Conservation (phyloP, 2,888 invertebrate species). For the Ochropleura plecta region DNA sequence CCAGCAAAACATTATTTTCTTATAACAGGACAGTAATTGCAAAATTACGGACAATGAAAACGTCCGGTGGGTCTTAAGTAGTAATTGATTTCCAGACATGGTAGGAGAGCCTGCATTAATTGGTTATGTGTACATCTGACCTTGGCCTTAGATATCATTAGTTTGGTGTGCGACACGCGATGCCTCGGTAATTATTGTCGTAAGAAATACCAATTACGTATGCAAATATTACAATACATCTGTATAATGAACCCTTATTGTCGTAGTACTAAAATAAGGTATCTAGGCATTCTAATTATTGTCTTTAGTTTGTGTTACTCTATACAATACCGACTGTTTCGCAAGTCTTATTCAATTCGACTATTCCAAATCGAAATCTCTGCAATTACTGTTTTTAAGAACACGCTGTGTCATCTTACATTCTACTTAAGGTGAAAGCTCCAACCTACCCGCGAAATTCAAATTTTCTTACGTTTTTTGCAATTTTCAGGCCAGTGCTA, state of each 20-base stretch:
- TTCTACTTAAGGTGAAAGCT: too few species aligned
- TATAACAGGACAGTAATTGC: conserved; percentile 55
- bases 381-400: conserved; percentile 6
- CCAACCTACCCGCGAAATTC: too few species aligned
- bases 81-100: conserved; percentile 73
- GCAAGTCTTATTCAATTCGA: conserved; percentile 10
- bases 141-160: conserved; percentile 80
- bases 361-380: conserved; percentile 7
- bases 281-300: conserved; percentile 13
- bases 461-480: too few species aligned
- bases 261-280: conserved; percentile 3
- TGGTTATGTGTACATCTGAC: conserved; percentile 77
- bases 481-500: too few species aligned
- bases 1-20: conserved; percentile 40
- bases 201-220: conserved; percentile 54
- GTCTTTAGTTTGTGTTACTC: background rate
- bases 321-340: background rate
- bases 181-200: conserved; percentile 43
- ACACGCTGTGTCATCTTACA: background rate
- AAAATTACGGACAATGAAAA: conserved; percentile 63
- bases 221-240: conserved; percentile 40
- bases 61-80: conserved; percentile 66
- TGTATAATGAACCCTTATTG: conserved; percentile 24
- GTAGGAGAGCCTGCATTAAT: conserved; percentile 72
- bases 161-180: conserved; percentile 63